Evolutionary conservation across 2,888 invertebrate genomes (phyloP), one percentile per base, ranked within the genome.

Genomic region (Itoplectis maculator): DNA sequence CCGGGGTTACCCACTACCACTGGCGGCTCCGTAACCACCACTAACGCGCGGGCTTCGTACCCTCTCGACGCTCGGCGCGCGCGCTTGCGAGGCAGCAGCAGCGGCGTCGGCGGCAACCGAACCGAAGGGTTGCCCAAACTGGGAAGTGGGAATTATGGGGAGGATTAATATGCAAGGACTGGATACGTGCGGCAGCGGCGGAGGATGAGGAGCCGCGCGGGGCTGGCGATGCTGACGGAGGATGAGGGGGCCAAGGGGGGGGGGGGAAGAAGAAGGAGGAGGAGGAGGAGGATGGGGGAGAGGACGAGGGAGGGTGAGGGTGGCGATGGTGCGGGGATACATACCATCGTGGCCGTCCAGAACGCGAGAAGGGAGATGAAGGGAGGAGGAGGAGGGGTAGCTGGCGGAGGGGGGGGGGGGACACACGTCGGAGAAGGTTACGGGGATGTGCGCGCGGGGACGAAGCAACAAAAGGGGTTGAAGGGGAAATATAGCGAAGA

Each of bases 151-250:
- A 93, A 92, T 92, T 92, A 92, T 92, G 92, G 92, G 91, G 90
- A 92, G 92, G 92, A 92, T 93, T 93, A 92, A 93, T 92, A 93
- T 92, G 92, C 92, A 92, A 92, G 92, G 92, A 92, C 91, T 92
- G 92, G 92, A 92, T 92, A 92, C 92, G 92, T 91, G 90, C 89
- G 90, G 91, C 88, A 73, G 73, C 40, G 65, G 76, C 61, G 68
- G 75, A 63, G 78, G 75, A 77, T 72, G 77, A 65, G 79, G 73
- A 79, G 82, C 76, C 77, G 81, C 73, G 45, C 65, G 68, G 82
- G 70, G 83, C 69, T 79, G 85, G 76, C 78, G 77, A 79, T 70
- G 83, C 76, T 81, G 69, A 68, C 45, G 81, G 73, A 61, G 79
- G 47, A 72, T 68, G 75, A 69, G 59, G 49, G 69, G 74, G 83